Base-by-base conservation (phyloP, 2,797 vertebrate genomes). In the Syncerus caffer region DNA sequence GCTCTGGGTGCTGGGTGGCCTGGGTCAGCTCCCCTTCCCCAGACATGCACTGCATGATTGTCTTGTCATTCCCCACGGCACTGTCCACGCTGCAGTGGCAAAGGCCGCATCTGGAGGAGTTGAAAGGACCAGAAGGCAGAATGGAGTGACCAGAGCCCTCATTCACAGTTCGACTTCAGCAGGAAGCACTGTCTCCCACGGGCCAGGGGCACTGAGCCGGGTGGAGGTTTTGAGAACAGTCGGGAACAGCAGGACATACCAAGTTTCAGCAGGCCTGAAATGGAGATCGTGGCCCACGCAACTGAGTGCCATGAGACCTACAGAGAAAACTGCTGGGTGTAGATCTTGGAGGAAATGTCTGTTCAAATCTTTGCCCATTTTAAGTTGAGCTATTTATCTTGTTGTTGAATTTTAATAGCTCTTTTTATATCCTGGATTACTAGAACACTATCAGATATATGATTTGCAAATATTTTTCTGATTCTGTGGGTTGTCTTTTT, bases 11-110 rank as follows among this genome's bases (percentile, higher is more conserved):
- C 27, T 7, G 13, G 47, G 50, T 12, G 9, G 45, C 42, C 50
- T 53, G 16, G 4, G 9, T 1, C 9, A 3, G 45, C 76, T 27
- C 3, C 27, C 47, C 16, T 13, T 50, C 11, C 50, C 6, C 5
- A 1, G 1, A 8, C 4, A 0, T 2, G 3, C 3, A 4, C 34
- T 3, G 16, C 2, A 3, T 29, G 16, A 0, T 0, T 6, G 6
- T 15, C 92, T 86, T 27, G 9, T 47, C 42, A 3, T 6, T 14
- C 8, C 86, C 57, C 45, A 29, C 6, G 27, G 89, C 31, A 9
- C 8, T 4, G 25, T 50, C 67, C 51, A 19, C 0, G 2, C n/a
- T 0, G 42, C 47, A 16, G 29, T 8, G 51, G 50, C 58, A 21
- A 88, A 55, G 45, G 50, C 84, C 27, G 1, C 8, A 5, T 62